phyloP scores from a whole-genome alignment of 30 jellyfish, hydroid and myxozoan species.

The Turritopsis rubra region DNA sequence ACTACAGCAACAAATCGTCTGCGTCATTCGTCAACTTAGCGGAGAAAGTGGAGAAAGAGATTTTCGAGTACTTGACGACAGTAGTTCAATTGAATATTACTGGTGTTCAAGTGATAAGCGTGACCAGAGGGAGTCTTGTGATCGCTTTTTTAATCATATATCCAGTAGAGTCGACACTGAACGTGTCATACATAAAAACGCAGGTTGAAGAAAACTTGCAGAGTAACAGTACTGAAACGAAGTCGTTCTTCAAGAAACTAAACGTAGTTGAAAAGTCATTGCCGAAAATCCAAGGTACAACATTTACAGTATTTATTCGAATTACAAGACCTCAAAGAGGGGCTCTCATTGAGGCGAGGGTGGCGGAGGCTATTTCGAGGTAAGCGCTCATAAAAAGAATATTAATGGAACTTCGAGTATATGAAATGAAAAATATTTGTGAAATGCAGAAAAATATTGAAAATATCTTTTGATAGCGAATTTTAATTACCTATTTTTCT shows the following conservation, averaged over 20 bases:
- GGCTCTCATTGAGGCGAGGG: too few relatives aligned
- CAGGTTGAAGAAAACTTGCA: not conserved
- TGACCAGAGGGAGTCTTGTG: not conserved
- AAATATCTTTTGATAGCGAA: too few relatives aligned
- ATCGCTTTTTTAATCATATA: not conserved
- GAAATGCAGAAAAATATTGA: too few relatives aligned
- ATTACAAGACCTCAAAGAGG: too few relatives aligned
- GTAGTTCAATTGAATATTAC: not conserved
- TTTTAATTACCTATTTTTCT: too few relatives aligned
- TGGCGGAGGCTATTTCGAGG: too few relatives aligned
- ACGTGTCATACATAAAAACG: not conserved
- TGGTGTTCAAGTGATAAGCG: not conserved
- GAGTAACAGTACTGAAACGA: not conserved
- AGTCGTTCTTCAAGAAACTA: not conserved
- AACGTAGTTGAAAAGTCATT: not conserved
- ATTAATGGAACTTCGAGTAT: too few relatives aligned
- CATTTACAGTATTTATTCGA: too few relatives aligned
- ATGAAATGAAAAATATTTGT: too few relatives aligned
- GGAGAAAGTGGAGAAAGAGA: not conserved
- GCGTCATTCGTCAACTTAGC: not conserved
- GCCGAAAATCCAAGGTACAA: not conserved
- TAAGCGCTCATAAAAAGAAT: too few relatives aligned
- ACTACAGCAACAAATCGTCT: not conserved
- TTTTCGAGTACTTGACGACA: not conserved
- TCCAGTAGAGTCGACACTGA: not conserved